A percentile compares a stretch with the other conserved stretches of the same genome.
Conservation (phyloP, 2,797 vertebrate genomes). For the Corythornis leucogaster region DNA sequence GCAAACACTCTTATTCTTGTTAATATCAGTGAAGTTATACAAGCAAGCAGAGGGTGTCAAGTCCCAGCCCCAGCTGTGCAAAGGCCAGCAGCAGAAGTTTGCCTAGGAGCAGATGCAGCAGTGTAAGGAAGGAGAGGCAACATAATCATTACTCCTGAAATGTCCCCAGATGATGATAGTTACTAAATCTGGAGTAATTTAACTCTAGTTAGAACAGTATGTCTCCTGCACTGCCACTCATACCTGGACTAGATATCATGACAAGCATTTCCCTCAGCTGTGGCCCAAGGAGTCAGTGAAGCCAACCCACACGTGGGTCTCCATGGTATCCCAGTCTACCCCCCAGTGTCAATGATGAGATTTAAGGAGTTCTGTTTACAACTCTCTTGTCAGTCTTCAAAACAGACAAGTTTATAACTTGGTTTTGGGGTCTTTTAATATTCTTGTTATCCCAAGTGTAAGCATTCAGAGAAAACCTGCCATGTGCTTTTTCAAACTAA, state of each 20-base stretch:
- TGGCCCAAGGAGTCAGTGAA: background rate
- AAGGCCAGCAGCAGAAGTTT: background rate
- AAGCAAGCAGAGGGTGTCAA: constrained; percentile 23
- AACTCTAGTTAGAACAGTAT: background rate
- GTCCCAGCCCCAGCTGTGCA: constrained; percentile 41
- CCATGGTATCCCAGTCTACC: background rate
- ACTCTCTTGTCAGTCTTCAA: background rate
- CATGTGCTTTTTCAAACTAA: background rate
- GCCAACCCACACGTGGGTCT: accelerated
- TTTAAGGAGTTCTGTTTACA: background rate
- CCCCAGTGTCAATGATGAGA: background rate
- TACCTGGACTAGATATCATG: accelerated
- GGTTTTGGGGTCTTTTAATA: background rate
- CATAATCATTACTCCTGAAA: background rate
- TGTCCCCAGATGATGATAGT: background rate
- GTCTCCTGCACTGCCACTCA: background rate
- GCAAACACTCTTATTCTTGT: constrained; percentile 39
- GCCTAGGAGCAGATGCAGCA: background rate
- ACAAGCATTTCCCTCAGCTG: accelerated
- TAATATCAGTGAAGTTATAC: constrained; percentile 41
- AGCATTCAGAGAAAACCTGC: background rate
- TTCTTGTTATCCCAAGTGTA: background rate
- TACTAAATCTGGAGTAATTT: constrained; percentile 1
- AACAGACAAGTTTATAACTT: background rate
- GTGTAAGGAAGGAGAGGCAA: background rate